A percentile compares a stretch with the other conserved stretches of the same genome.
Conservation (phyloP, 1,140 invertebrate species). For the Drosophila chauvacae region DNA sequence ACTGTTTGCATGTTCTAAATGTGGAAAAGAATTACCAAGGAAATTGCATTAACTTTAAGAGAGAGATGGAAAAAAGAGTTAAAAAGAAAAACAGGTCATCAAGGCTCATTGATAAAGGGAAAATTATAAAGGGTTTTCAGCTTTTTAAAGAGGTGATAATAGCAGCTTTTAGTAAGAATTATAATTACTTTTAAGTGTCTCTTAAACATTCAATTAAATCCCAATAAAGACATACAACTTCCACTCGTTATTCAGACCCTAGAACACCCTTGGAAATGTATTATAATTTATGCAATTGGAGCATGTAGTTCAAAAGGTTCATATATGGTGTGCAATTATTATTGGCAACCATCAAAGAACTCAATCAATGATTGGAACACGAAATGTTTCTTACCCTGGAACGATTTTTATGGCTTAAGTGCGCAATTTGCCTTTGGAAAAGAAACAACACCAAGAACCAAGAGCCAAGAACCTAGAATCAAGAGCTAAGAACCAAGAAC, state of each 20-base stretch:
- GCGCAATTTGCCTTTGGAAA: slow-evolving; percentile 59
- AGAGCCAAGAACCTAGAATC: slow-evolving; percentile 14
- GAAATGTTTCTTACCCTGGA: slow-evolving; percentile 34
- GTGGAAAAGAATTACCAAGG: slow-evolving; percentile 62
- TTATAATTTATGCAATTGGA: slow-evolving; percentile 22
- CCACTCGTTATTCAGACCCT: background rate
- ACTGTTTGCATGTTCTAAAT: slow-evolving; percentile 61
- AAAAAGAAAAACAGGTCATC: background rate
- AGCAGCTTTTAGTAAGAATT: background rate
- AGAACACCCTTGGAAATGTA: background rate
- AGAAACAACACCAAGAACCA: slow-evolving; percentile 28
- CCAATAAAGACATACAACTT: background rate
- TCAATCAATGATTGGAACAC: slow-evolving; percentile 51
- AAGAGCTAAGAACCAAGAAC: slow-evolving; percentile 27
- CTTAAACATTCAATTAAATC: slow-evolving; percentile 5
- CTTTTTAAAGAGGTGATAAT: slow-evolving; percentile 13
- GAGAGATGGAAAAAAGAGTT: background rate
- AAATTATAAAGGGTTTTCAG: background rate
- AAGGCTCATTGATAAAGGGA: slow-evolving; percentile 9
- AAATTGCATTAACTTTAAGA: slow-evolving; percentile 40
- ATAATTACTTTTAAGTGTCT: background rate
- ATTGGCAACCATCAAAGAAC: slow-evolving; percentile 53
- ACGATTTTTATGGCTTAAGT: slow-evolving; percentile 46
- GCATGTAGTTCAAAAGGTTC: background rate
- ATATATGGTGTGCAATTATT: slow-evolving; percentile 23